phyloP scores from a whole-genome alignment of 2,113 vertebrate species.

The Ceuthmochares aereus region DNA sequence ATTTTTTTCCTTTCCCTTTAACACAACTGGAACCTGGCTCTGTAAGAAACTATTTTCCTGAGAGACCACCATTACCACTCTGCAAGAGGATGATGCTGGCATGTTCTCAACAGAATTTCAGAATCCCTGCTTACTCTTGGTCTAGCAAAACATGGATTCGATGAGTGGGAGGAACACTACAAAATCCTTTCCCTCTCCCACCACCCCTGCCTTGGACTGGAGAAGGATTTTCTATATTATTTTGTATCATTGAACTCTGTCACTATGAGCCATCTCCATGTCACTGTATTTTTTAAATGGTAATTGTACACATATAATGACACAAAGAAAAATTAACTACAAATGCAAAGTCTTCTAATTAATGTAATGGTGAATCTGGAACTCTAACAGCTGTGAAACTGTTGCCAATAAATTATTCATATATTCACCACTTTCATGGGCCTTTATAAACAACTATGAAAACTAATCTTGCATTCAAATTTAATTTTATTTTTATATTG shows the following conservation, averaged over 20 bases:
- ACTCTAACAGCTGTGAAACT: background rate
- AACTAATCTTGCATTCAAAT: background rate
- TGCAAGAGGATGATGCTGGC: background rate
- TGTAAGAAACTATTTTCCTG: background rate
- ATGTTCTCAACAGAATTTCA: background rate
- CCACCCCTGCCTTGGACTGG: background rate
- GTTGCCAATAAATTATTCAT: slow-evolving; percentile 17
- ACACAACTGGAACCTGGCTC: background rate
- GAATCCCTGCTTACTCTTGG: background rate
- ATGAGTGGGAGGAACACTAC: background rate
- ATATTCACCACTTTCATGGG: background rate
- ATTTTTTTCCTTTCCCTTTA: background rate
- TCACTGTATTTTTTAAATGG: background rate
- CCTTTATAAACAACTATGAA: background rate
- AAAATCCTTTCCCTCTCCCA: background rate
- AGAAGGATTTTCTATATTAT: background rate
- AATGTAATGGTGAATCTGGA: slow-evolving; percentile 12
- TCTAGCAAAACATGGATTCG: background rate
- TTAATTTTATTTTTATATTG: background rate
- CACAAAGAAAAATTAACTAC: background rate
- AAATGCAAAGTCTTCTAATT: background rate
- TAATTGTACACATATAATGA: background rate
- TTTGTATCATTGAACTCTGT: accelerated
- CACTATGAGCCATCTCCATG: background rate
- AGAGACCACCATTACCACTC: background rate